These are phyloP conservation scores for Nephila pilipes DNA, from an alignment of 1,140 invertebrate species.

Conservation along the genomic window DNA sequence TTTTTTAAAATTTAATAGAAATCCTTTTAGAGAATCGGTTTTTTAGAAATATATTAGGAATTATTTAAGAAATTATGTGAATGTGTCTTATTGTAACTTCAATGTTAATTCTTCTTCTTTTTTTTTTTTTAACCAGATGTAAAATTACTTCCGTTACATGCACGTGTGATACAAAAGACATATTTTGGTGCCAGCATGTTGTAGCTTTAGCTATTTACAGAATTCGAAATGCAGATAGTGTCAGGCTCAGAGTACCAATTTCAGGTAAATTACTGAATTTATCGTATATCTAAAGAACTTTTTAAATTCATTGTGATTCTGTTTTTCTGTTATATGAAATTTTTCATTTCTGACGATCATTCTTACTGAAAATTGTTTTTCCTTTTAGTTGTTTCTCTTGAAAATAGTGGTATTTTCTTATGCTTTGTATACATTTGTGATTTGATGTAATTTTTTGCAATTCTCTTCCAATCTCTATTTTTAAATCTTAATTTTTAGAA, in stretches of 20 bases:
- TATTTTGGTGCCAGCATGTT: constrained; percentile 96
- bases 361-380: not conserved
- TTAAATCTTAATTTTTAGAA: not conserved
- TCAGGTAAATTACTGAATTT: constrained; percentile 85
- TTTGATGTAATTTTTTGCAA: too few relatives aligned
- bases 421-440: too few relatives aligned
- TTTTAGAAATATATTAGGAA: too few relatives aligned
- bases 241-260: constrained; percentile 91
- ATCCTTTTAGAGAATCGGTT: too few relatives aligned
- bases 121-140: constrained; percentile 84
- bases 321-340: too few relatives aligned
- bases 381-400: not conserved
- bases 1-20: too few relatives aligned
- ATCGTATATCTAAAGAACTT: not conserved
- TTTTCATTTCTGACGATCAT: too few relatives aligned
- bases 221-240: constrained; percentile 90
- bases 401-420: too few relatives aligned
- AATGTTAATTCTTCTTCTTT: not conserved
- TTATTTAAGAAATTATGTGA: not conserved
- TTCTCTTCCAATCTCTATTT: not conserved
- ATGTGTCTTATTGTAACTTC: not conserved
- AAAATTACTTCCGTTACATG: constrained; percentile 95
- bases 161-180: constrained; percentile 92
- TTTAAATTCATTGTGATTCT: too few relatives aligned
- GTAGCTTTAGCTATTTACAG: constrained; percentile 93